A percentile compares a stretch with the other conserved stretches of the same genome.
phyloP scores from a whole-genome alignment of 2,797 vertebrate species.

The Microcaecilia unicolor region DNA sequence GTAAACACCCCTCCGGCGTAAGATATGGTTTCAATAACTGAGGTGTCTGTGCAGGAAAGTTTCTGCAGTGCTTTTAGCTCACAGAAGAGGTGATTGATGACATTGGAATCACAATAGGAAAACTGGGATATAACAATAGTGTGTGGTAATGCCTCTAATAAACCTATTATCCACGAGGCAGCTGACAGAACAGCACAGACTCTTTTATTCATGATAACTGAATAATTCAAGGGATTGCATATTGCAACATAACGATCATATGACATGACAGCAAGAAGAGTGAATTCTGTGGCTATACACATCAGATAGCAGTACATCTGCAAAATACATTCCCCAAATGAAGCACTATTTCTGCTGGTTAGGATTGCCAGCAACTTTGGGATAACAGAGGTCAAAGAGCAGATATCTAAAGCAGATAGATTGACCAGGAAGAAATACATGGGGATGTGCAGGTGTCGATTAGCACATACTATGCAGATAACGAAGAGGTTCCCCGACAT shows the following conservation, averaged over 20 bases:
- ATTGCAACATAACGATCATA: constrained; percentile 29
- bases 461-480: constrained; percentile 3
- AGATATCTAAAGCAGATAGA: constrained; percentile 13
- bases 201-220: constrained; percentile 7
- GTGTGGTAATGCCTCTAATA: not conserved
- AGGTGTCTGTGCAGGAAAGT: constrained; percentile 7
- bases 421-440: too few species aligned
- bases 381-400: constrained; percentile 14
- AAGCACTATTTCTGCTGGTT: constrained; percentile 14
- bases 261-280: constrained; percentile 27
- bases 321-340: not conserved
- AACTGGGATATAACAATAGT: not conserved
- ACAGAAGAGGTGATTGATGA: constrained; percentile 10
- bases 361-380: constrained; percentile 24
- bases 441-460: too few species aligned
- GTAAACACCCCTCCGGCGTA: not conserved
- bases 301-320: constrained; percentile 22
- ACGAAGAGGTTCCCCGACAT: constrained; percentile 15
- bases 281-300: constrained; percentile 8
- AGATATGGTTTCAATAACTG: not conserved
- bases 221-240: constrained; percentile 27
- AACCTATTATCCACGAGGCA: constrained; percentile 12
- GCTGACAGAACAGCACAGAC: constrained; percentile 10
- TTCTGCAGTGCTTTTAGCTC: constrained; percentile 3
- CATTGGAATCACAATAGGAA: not conserved